Conservation (phyloP, 2,797 vertebrate genomes). For the Phylloscopus collybita region DNA sequence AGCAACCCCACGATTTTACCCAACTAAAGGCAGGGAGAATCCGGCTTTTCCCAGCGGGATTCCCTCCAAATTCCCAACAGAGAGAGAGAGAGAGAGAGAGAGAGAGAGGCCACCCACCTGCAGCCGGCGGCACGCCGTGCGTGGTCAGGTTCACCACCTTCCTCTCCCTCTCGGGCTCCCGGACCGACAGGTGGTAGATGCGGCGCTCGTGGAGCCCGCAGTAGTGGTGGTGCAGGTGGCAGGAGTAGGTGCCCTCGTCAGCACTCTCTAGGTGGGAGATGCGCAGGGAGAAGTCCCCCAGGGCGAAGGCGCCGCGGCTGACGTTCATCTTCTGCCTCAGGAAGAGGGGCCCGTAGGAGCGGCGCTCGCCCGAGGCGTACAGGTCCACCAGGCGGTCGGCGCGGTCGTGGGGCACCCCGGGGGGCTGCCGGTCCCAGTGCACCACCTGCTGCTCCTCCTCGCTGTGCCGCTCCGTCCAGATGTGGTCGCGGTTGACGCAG, state of each 20-base stretch:
- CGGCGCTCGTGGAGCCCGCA: constrained; percentile 93
- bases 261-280: constrained; percentile 82
- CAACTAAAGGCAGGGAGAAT: fast-evolving
- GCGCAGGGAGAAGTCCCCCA: constrained; percentile 91
- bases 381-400: constrained; percentile 93
- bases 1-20: fast-evolving
- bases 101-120: not conserved
- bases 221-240: constrained; percentile 96
- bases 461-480: constrained; percentile 89
- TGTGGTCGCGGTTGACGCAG: constrained; percentile 85
- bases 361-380: constrained; percentile 91
- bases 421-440: constrained; percentile 94
- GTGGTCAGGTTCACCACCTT: constrained; percentile 46
- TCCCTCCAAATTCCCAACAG: not conserved
- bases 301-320: constrained; percentile 82
- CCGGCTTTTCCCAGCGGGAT: not conserved
- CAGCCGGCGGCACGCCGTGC: not conserved
- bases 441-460: constrained; percentile 96
- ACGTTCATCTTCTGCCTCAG: constrained; percentile 86
- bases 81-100: no score
- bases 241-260: constrained; percentile 91
- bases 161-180: constrained; percentile 50
- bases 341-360: constrained; percentile 86
- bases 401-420: constrained; percentile 88
- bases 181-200: constrained; percentile 85